Percentiles rank a stretch among this genome's conserved stretches.
These are phyloP conservation scores for Nesoenas mayeri DNA, from an alignment of 2,113 vertebrate species.

Conservation along the genomic window DNA sequence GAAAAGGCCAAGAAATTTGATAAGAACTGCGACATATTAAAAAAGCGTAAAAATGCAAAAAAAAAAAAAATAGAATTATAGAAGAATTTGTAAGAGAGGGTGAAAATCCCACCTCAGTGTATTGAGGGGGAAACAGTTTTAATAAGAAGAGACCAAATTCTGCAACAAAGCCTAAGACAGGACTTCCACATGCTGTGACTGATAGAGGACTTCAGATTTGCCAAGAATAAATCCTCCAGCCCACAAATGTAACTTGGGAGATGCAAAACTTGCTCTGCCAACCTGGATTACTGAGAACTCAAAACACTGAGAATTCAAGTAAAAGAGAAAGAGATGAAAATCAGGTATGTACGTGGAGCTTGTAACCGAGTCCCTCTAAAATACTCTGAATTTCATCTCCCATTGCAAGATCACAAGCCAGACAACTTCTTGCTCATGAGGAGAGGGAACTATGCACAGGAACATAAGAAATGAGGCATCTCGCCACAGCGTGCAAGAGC, in stretches of 20 bases:
- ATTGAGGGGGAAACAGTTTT: neutral
- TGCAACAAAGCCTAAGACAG: neutral
- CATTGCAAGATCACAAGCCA: neutral
- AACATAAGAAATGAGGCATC: neutral
- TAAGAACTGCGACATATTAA: neutral
- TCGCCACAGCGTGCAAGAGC: neutral
- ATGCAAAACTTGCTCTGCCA: neutral
- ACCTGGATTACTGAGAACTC: neutral
- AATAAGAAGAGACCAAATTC: neutral
- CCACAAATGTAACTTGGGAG: neutral
- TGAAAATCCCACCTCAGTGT: neutral
- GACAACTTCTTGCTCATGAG: neutral
- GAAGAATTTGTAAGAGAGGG: neutral
- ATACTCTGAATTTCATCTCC: neutral
- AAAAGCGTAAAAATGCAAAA: neutral
- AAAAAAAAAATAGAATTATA: neutral
- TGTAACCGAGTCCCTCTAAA: neutral
- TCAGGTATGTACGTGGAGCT: neutral
- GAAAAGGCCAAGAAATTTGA: neutral
- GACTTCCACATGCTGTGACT: neutral
- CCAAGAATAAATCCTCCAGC: neutral
- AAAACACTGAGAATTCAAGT: neutral
- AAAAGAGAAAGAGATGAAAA: neutral
- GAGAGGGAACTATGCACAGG: neutral
- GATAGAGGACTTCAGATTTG: neutral